A percentile compares a stretch with the other conserved stretches of the same genome.
These are phyloP conservation scores for Sphaeridia pumilis DNA, from an alignment of 2,888 invertebrate species.

Conservation along the genomic window DNA sequence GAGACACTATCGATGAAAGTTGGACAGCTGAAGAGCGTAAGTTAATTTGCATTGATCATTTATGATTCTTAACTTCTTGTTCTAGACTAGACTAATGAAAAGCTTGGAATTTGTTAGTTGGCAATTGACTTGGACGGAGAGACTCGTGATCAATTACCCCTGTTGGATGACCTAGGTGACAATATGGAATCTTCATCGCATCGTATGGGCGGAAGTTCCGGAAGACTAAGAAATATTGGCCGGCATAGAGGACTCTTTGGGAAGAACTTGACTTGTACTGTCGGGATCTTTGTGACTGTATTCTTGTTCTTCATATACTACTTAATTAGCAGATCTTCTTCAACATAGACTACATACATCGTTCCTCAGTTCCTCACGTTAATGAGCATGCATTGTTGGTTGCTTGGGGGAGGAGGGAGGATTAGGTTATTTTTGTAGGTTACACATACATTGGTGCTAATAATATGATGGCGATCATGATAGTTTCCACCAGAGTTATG, in stretches of 20 bases:
- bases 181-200: slow-evolving; percentile 26
- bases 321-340: slow-evolving; percentile 18
- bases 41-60: slow-evolving; percentile 1
- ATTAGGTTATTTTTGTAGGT: too few species aligned
- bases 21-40: slow-evolving; percentile 33
- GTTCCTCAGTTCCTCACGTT: too few species aligned
- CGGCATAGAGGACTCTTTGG: slow-evolving; percentile 28
- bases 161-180: slow-evolving; percentile 30
- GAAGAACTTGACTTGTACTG: slow-evolving; percentile 25
- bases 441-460: too few species aligned
- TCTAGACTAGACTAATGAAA: neutral
- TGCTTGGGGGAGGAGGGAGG: too few species aligned
- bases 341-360: too few species aligned
- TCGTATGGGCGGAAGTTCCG: slow-evolving; percentile 30
- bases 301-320: slow-evolving; percentile 31
- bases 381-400: too few species aligned
- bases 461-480: too few species aligned
- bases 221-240: slow-evolving; percentile 28
- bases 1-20: slow-evolving; percentile 33
- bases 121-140: slow-evolving; percentile 34
- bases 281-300: slow-evolving; percentile 27
- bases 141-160: slow-evolving; percentile 30
- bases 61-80: neutral
- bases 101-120: slow-evolving; percentile 16
- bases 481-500: too few species aligned